These are phyloP conservation scores for Coboldia fuscipes DNA, from an alignment of 1,140 invertebrate genomes.

Conservation along the genomic window DNA sequence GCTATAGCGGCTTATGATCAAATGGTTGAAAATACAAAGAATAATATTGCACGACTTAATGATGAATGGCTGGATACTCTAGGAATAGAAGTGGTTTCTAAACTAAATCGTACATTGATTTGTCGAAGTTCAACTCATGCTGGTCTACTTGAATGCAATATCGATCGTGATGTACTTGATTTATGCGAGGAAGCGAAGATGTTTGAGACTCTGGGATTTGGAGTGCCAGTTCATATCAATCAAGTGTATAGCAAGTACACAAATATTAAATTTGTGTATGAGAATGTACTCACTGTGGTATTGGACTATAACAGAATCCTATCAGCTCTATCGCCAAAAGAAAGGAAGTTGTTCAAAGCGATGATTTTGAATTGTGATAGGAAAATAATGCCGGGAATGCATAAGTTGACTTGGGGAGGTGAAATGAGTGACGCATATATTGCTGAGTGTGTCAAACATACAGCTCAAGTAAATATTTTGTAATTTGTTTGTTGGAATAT, in stretches of 20 bases:
- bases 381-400: slow-evolving; percentile 59
- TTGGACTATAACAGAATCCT: slow-evolving; percentile 66
- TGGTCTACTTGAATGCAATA: slow-evolving; percentile 55
- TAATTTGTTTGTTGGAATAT: slow-evolving; percentile 1
- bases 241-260: slow-evolving; percentile 37
- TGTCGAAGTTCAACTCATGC: slow-evolving; percentile 33
- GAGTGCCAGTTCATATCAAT: slow-evolving; percentile 24
- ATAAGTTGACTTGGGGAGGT: slow-evolving; percentile 49
- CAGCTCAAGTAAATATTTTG: slow-evolving; percentile 31
- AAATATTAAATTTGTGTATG: slow-evolving; percentile 39
- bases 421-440: slow-evolving; percentile 51
- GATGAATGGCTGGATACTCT: slow-evolving; percentile 36
- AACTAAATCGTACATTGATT: slow-evolving; percentile 49
- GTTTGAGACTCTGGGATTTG: slow-evolving; percentile 28
- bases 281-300: slow-evolving; percentile 51
- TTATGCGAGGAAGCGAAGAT: slow-evolving; percentile 15
- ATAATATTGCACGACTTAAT: slow-evolving; percentile 16
- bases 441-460: slow-evolving; percentile 44
- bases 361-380: slow-evolving; percentile 35
- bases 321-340: slow-evolving; percentile 28
- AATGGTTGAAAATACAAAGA: slow-evolving; percentile 2
- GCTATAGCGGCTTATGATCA: not conserved
- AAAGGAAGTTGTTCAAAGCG: slow-evolving; percentile 32
- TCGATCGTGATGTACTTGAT: slow-evolving; percentile 27
- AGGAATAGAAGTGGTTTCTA: slow-evolving; percentile 31